Conservation (phyloP, 1,140 invertebrate species). For the Drosophila parabipectinata region DNA sequence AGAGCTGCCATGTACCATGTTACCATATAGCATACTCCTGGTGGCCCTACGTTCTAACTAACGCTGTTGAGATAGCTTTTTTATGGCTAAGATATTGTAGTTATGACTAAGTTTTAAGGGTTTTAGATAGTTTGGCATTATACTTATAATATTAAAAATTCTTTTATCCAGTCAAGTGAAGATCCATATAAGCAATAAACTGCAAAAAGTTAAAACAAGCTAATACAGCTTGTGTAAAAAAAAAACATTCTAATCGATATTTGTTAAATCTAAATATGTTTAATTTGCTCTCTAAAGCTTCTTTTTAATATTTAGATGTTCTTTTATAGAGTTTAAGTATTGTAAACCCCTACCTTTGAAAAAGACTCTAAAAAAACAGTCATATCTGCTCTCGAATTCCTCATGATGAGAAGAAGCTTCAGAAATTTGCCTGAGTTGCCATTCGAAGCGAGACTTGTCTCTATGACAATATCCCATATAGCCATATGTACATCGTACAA, state of each 20-base stretch:
- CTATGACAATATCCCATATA: constrained; percentile 32
- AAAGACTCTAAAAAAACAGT: neutral
- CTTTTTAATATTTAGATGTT: no score
- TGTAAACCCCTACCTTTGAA: no score
- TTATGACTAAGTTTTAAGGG: neutral
- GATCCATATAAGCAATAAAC: no score
- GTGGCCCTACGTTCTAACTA: neutral
- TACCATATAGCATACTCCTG: constrained; percentile 5
- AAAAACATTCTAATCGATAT: no score
- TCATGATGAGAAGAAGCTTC: constrained; percentile 18
- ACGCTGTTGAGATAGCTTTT: constrained; percentile 8
- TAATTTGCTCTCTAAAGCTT: no score
- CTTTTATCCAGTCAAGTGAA: no score
- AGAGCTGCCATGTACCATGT: constrained; percentile 43
- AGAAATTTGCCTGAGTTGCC: constrained; percentile 51
- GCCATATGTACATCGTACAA: constrained; percentile 13
- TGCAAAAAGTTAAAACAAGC: no score
- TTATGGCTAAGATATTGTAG: neutral
- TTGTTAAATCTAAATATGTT: no score
- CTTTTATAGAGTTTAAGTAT: no score
- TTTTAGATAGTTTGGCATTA: no score
- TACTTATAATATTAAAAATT: no score
- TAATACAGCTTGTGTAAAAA: no score
- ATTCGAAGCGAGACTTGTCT: constrained; percentile 48
- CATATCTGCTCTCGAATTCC: neutral